Evolutionary conservation across 2,888 invertebrate genomes (phyloP).

Genomic region (Ryuthela nishihirai): DNA sequence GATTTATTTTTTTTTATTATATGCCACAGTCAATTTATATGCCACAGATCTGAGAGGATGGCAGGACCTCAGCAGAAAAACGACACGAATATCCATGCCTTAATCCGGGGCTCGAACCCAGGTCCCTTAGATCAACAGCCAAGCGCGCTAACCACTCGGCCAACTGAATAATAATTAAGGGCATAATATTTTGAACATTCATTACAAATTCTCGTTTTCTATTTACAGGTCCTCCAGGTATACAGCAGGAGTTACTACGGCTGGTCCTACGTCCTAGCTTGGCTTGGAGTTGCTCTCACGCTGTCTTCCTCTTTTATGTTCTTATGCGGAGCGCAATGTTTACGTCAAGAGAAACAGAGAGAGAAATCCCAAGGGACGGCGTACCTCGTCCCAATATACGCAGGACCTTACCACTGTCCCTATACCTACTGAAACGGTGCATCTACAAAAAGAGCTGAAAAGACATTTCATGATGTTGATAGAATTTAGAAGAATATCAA

Average conservation of each 20-base stretch:
- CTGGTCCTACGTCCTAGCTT: constrained; percentile 95
- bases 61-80: too few relatives aligned
- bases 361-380: constrained; percentile 96
- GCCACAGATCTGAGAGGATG: too few relatives aligned
- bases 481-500: too few relatives aligned
- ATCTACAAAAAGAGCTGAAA: too few relatives aligned
- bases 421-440: constrained; percentile 24
- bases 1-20: too few relatives aligned
- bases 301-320: constrained; percentile 87
- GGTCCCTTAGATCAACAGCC: too few relatives aligned
- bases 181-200: not conserved
- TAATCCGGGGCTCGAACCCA: too few relatives aligned
- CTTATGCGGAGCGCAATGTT: constrained; percentile 90
- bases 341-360: constrained; percentile 86
- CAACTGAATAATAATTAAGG: not conserved
- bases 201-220: too few relatives aligned
- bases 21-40: too few relatives aligned
- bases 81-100: too few relatives aligned
- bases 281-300: constrained; percentile 91
- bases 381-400: constrained; percentile 83
- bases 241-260: constrained; percentile 62
- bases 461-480: too few relatives aligned
- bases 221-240: constrained; percentile 42
- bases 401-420: constrained; percentile 53
- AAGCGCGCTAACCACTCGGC: too few relatives aligned